Percentiles rank a stretch among this genome's conserved stretches.
Conservation (phyloP, 2,797 vertebrate genomes). For the Cheirogaleus major region DNA sequence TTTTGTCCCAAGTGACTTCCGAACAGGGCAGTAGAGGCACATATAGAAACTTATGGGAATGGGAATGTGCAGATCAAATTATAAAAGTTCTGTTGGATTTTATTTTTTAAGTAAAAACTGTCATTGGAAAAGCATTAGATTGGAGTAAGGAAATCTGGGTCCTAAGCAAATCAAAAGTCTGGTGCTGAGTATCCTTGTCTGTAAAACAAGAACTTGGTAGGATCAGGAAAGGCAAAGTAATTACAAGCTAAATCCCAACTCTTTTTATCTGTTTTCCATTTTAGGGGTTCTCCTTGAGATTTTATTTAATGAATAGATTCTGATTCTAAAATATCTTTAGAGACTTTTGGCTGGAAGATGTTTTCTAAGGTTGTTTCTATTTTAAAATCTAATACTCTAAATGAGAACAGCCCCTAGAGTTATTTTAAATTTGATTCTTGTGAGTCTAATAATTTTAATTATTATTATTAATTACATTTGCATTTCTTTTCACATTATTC, state of each 20-base stretch:
- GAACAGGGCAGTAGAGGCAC: neutral
- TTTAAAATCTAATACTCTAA: neutral
- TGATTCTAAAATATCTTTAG: neutral
- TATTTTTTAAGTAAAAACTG: neutral
- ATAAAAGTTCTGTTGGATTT: neutral
- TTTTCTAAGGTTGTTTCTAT: neutral
- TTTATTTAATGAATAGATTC: neutral
- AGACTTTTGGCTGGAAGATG: neutral
- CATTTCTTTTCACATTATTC: neutral
- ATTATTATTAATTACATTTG: neutral
- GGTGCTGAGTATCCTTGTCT: neutral
- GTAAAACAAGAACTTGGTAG: neutral
- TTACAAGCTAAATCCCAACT: neutral
- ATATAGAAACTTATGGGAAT: neutral
- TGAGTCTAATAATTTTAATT: neutral
- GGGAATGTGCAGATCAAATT: neutral
- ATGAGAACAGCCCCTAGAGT: neutral
- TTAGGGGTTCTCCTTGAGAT: neutral
- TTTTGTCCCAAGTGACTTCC: neutral
- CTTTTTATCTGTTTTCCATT: neutral
- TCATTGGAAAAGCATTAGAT: neutral
- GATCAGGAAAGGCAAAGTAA: neutral
- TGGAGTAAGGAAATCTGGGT: neutral
- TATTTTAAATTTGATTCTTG: neutral
- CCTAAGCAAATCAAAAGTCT: neutral